Evolutionary conservation across 2,113 vertebrate species (phyloP).

Genomic region (Corythaixoides concolor): DNA sequence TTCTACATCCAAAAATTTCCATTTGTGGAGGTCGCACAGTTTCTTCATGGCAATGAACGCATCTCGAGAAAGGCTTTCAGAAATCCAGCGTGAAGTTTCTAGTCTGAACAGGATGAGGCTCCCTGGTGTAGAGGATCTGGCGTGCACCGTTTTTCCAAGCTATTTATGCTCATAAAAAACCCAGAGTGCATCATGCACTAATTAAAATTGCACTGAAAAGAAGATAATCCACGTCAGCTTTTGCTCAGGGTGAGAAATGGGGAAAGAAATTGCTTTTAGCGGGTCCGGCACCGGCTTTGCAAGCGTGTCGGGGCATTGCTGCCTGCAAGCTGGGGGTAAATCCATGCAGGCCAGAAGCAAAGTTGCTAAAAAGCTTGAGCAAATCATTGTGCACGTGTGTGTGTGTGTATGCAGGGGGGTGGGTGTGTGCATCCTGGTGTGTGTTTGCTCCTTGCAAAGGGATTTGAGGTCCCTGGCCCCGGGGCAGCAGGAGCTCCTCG

Average conservation of each 20-base stretch:
- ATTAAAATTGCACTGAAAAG: slow-evolving; percentile 42
- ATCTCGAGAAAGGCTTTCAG: not conserved
- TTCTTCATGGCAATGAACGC: slow-evolving; percentile 2
- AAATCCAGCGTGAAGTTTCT: not conserved
- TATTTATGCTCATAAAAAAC: slow-evolving; percentile 49
- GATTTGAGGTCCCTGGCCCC: not conserved
- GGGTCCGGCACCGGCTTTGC: not conserved
- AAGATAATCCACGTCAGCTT: not conserved
- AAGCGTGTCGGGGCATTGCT: not conserved
- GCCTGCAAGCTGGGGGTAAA: not conserved
- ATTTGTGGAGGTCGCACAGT: not conserved
- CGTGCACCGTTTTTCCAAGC: slow-evolving; percentile 17
- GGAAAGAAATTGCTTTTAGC: not conserved
- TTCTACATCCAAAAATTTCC: not conserved
- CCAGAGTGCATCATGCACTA: not conserved
- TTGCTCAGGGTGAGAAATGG: not conserved
- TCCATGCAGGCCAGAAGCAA: not conserved
- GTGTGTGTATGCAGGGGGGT: accelerated
- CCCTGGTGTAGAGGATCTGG: slow-evolving; percentile 38
- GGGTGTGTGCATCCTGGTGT: not conserved
- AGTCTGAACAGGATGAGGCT: slow-evolving; percentile 42
- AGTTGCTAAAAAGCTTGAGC: not conserved
- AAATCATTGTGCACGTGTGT: not conserved
- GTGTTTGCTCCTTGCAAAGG: not conserved
- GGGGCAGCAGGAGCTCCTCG: not conserved